Evolutionary conservation across 64 coral and sea anemone species (phyloP), one percentile per base, ranked within the genome.

Genomic region (Dendrophyllia cribrosa): DNA sequence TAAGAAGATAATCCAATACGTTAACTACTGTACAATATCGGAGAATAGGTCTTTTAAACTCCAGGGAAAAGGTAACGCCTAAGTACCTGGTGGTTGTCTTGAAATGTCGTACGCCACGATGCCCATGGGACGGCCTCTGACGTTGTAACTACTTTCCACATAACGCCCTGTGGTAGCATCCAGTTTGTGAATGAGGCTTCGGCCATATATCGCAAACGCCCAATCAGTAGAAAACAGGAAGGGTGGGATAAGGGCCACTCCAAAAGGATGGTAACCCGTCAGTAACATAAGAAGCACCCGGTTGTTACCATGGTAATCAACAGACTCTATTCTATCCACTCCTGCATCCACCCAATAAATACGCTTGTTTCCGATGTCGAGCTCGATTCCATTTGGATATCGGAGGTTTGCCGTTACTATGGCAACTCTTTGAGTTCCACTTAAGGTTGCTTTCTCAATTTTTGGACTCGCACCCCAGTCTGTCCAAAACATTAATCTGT

Each of bases 401-500:
- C 10, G 25, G 9, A 82, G 43, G 60, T 23, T 25, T 15, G 44
- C 51, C 6, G 76, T 78, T 71, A 88, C 92, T 79, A 93, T 51
- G 4, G 67, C 1, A 73, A 34, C 61, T 80, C 76, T 85, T 17
- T 79, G 65, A 7, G 47, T 69, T 82, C 92, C 92, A n/a, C 55
- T 88, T 63, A 93, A 75, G 3, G 58, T 63, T 16, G 92, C 87
- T 60, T 59, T 70, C 61, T 88, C 85, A 14, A 93, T 93, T 63
- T 88, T 93, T 16, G 85, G 83, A 34, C 46, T 47, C 17, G 26
- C 20, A 21, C 91, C 91, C 91, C 91, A 93, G 26, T 88, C 92
- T 12, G 76, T 93, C 92, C 92, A 93, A 65, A 93, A 88, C 92
- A 93, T 72, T 45, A 79, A 58, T 68, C 90, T 92, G 51, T 58